Evolutionary conservation across 2,113 vertebrate genomes (phyloP), one percentile per base, ranked within the genome.

Genomic region (Tapirus terrestris): DNA sequence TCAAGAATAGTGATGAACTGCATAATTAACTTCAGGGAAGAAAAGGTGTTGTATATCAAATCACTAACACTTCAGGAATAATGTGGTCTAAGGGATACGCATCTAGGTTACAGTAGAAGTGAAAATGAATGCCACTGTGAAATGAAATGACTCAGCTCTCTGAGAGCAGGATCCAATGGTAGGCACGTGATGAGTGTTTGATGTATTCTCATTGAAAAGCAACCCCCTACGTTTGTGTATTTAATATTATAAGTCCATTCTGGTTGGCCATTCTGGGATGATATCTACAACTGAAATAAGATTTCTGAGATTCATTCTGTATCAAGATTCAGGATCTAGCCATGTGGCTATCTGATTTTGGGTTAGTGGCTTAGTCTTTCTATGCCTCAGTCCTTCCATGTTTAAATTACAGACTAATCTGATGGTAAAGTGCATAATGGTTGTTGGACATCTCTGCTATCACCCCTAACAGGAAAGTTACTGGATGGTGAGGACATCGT

Each of bases 201-300:
- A 68, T 25, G n/a, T 63, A 75, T 76, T 33, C 58, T 67, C 23
- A 79, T 1, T 53, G 43, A 67, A 77, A 79, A 93, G 33, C 45
- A 72, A 31, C 48, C 36, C n/a, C 60, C 39, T 33, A 27, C 4
- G 8, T 39, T 27, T 76, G 31, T 29, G 91, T 89, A 43, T 29
- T 94, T 89, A 43, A 83, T 58, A 63, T 83, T 92, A 48, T 75
- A 48, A 56, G 25, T 48, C 65, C 45, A 67, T 81, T 90, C 36
- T n/a, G 18, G 23, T 36, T 72, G 31, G 60, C 48, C 60, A 53
- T 43, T 6, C 18, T 70, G 48, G 43, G 27, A 79, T 3, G 56
- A 86, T 8, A 83, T 53, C 33, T 95, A 2, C 36, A 68, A 76
- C 72, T 51, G n/a, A 87, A 94, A 75, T 36, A 94, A 96, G 67